A percentile compares a stretch with the other conserved stretches of the same genome.
These are phyloP conservation scores for Rhinolophus sinicus DNA, from an alignment of 2,113 vertebrate genomes.

Conservation along the genomic window DNA sequence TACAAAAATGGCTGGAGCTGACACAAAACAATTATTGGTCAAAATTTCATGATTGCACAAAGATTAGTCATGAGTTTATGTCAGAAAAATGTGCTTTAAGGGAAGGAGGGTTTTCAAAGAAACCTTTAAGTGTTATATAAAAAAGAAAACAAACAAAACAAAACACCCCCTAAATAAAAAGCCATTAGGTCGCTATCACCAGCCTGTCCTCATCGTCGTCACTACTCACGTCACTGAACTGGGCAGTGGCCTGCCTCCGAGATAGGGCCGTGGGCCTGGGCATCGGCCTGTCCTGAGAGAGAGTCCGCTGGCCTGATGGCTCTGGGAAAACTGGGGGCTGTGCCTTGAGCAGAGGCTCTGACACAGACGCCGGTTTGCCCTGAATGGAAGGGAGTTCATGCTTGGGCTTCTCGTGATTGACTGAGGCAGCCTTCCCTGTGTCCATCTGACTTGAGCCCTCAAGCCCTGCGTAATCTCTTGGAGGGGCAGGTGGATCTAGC, in stretches of 20 bases:
- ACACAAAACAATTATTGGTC: constrained; percentile 96
- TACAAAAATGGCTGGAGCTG: constrained; percentile 96
- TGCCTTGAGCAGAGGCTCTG: constrained; percentile 71
- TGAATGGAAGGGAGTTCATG: constrained; percentile 54
- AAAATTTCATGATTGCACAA: constrained; percentile 97
- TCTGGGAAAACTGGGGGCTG: constrained; percentile 5
- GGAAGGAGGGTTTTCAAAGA: constrained; percentile 90
- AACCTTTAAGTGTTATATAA: constrained; percentile 92
- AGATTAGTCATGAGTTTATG: constrained; percentile 92
- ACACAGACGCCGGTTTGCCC: not conserved
- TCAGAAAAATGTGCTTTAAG: constrained; percentile 99
- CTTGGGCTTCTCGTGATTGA: constrained; percentile 52
- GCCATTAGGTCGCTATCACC: constrained; percentile 94
- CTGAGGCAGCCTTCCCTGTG: constrained; percentile 57
- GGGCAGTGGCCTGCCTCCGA: constrained; percentile 85
- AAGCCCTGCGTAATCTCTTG: not conserved
- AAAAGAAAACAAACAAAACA: constrained; percentile 69
- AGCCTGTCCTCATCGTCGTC: constrained; percentile 97
- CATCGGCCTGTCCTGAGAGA: constrained; percentile 71
- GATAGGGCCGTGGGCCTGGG: constrained; percentile 75
- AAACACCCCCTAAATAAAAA: constrained; percentile 49
- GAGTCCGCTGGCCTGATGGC: constrained; percentile 44
- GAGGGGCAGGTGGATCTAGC: not conserved
- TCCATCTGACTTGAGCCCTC: not conserved
- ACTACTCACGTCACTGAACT: constrained; percentile 93